These are phyloP conservation scores for Morinoia aosen DNA, from an alignment of 2,888 invertebrate genomes.

Conservation along the genomic window DNA sequence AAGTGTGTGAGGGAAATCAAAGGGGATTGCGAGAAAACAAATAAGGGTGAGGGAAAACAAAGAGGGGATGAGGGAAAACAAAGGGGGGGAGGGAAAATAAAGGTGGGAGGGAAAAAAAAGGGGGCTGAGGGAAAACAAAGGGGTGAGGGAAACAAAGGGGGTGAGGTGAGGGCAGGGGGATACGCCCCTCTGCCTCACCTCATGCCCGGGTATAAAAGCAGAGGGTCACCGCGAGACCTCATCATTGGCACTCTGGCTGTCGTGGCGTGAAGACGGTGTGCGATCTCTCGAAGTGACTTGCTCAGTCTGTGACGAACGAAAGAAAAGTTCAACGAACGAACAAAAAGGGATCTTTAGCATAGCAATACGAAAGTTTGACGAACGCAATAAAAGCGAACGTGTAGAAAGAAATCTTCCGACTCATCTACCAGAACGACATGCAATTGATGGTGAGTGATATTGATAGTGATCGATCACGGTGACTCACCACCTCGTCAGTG, in stretches of 20 bases:
- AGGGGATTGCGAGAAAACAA: no score
- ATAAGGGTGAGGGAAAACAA: background rate
- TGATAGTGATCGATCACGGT: background rate
- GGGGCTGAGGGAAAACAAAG: background rate
- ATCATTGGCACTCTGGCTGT: slow-evolving; percentile 9
- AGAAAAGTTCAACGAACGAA: background rate
- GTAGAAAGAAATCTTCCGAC: background rate
- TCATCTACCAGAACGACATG: background rate
- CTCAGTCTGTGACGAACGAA: slow-evolving; percentile 2
- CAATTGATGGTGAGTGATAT: slow-evolving; percentile 4
- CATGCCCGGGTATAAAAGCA: background rate
- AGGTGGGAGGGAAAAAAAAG: no score
- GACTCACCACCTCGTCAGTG: no score
- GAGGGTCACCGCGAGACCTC: slow-evolving; percentile 9
- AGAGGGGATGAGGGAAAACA: background rate
- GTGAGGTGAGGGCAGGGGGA: no score
- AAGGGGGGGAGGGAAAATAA: background rate
- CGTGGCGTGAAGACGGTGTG: background rate
- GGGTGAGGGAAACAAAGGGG: background rate
- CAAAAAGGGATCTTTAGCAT: background rate
- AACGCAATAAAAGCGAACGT: background rate
- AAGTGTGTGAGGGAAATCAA: background rate
- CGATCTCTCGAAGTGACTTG: background rate
- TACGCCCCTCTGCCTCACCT: background rate
- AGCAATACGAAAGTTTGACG: background rate